These are phyloP conservation scores for Xenops minutus DNA, from an alignment of 2,797 vertebrate species.

Conservation along the genomic window DNA sequence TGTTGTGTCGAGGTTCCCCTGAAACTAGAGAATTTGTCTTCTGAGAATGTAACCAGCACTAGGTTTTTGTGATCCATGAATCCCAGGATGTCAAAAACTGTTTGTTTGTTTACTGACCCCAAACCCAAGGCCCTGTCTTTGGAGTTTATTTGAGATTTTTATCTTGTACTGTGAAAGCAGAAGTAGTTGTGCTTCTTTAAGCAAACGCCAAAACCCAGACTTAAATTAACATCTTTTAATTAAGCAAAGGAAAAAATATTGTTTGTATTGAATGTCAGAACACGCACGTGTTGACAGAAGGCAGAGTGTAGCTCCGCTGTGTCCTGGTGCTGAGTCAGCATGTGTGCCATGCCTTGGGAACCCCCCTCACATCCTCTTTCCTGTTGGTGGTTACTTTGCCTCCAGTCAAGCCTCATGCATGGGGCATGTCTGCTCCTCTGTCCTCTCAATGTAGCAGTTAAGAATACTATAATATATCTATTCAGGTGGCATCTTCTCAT, in stretches of 20 bases:
- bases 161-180: background rate
- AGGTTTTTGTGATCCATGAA: background rate
- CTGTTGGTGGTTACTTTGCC: background rate
- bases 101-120: background rate
- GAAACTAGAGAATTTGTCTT: background rate
- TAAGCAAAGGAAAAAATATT: background rate
- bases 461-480: background rate
- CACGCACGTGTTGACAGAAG: background rate
- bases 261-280: background rate
- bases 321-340: background rate
- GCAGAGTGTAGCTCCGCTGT: background rate
- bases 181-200: background rate
- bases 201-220: background rate
- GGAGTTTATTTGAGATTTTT: background rate
- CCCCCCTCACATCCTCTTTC: background rate
- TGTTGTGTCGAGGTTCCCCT: background rate
- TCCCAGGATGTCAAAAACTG: background rate
- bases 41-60: background rate
- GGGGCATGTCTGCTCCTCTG: background rate
- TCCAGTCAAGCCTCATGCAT: rapidly evolving
- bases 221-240: background rate
- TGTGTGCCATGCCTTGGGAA: rapidly evolving
- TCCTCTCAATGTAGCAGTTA: background rate
- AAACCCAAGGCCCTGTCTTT: background rate
- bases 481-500: rapidly evolving